phyloP scores from a whole-genome alignment of 2,888 invertebrate species.

The Cryptophagus acutangulus region DNA sequence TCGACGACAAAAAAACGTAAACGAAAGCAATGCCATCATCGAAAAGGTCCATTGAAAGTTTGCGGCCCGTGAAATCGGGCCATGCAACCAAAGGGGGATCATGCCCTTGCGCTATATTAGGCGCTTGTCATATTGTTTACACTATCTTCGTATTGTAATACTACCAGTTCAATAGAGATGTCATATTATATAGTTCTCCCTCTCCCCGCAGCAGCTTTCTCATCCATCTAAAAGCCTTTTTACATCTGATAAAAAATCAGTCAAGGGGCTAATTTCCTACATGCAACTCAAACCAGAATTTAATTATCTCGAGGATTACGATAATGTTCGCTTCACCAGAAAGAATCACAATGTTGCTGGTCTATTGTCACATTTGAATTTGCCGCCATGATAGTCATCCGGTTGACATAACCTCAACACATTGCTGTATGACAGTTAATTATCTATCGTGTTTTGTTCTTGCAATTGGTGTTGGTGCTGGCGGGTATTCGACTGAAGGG shows the following conservation, averaged over 20 bases:
- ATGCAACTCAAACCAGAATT: constrained; percentile 21
- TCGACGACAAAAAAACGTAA: no score
- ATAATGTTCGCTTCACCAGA: no score
- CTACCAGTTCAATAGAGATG: constrained; percentile 40
- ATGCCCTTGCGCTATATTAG: constrained; percentile 44
- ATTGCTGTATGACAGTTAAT: no score
- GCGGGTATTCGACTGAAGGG: no score
- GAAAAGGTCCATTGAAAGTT: constrained; percentile 32
- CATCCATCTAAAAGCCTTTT: constrained; percentile 25
- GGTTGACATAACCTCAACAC: constrained; percentile 1
- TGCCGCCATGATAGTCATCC: background rate
- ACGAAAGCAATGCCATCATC: constrained; percentile 31
- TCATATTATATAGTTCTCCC: constrained; percentile 24
- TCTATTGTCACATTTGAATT: no score
- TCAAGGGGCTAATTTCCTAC: constrained; percentile 25
- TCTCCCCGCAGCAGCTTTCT: background rate
- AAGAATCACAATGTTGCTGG: no score
- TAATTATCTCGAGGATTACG: constrained; percentile 26
- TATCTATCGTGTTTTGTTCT: no score
- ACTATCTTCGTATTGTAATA: constrained; percentile 43
- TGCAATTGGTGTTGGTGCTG: no score
- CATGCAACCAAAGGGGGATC: constrained; percentile 24
- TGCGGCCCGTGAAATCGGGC: constrained; percentile 39
- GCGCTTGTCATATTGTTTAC: constrained; percentile 50
- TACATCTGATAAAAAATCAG: constrained; percentile 28